Conservation (phyloP, 2,113 vertebrate species). For the Marmota flaviventris region DNA sequence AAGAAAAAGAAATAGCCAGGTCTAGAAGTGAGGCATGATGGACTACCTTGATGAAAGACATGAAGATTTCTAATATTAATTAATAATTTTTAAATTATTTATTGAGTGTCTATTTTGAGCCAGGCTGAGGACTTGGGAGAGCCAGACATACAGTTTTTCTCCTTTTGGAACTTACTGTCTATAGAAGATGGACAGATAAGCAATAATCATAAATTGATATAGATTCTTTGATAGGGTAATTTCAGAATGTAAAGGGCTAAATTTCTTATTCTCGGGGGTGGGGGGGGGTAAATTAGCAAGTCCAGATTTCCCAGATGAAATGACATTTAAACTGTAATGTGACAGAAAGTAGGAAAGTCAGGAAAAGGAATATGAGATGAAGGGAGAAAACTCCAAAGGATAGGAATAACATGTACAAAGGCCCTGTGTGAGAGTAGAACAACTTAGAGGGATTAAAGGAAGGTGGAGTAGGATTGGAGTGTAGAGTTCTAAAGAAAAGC, state of each 20-base stretch:
- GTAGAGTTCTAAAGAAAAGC: background rate
- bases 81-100: background rate
- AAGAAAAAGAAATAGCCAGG: background rate
- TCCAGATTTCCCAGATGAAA: conserved; percentile 25
- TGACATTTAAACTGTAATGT: conserved; percentile 18
- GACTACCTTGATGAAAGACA: background rate
- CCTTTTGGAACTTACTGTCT: background rate
- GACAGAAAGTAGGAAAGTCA: background rate
- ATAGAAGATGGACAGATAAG: background rate
- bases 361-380: background rate
- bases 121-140: conserved; percentile 10
- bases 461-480: background rate
- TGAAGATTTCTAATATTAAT: conserved; percentile 29
- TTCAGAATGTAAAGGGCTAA: background rate
- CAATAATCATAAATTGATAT: background rate
- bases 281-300: background rate
- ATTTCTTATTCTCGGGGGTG: background rate
- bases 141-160: background rate
- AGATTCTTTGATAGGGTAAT: background rate
- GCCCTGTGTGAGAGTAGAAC: background rate
- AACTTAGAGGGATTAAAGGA: background rate
- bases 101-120: background rate
- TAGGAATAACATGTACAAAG: background rate
- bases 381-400: background rate
- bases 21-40: background rate